A percentile compares a stretch with the other conserved stretches of the same genome.
Conservation (phyloP, 2,113 vertebrate genomes). For the Eubucco bourcierii region DNA sequence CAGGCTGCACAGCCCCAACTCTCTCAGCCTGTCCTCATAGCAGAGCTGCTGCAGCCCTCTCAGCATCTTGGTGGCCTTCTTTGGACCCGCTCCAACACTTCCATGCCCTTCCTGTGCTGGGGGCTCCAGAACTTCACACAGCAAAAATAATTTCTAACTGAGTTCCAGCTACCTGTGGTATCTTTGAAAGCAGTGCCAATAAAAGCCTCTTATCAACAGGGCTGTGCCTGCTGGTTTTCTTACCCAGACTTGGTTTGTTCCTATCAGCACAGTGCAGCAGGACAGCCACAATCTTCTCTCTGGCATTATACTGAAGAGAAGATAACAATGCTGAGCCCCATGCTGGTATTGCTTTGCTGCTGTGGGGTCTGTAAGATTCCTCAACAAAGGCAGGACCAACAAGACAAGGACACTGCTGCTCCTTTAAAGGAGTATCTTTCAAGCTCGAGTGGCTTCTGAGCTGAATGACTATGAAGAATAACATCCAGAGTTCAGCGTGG, state of each 20-base stretch:
- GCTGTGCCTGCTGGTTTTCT: neutral
- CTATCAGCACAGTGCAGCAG: neutral
- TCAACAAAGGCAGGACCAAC: neutral
- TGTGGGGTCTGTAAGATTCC: neutral
- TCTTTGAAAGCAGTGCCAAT: neutral
- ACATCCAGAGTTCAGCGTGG: neutral
- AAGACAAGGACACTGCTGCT: neutral
- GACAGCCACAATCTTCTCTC: neutral
- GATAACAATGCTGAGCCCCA: too few species aligned
- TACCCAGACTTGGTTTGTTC: neutral
- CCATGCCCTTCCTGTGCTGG: too few species aligned
- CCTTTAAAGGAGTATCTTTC: neutral
- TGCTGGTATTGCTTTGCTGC: neutral
- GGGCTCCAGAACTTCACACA: too few species aligned
- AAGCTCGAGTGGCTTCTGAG: neutral
- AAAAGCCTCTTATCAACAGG: neutral
- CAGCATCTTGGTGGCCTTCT: too few species aligned
- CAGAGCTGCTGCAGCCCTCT: too few species aligned
- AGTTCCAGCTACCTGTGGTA: neutral
- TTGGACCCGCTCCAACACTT: too few species aligned
- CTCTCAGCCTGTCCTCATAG: too few species aligned
- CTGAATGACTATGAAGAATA: neutral
- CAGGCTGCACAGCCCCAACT: too few species aligned
- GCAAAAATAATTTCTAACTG: neutral
- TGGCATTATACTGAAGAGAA: neutral